Base-by-base conservation (phyloP, 2,113 vertebrate species). In the Erythrolamprus reginae region DNA sequence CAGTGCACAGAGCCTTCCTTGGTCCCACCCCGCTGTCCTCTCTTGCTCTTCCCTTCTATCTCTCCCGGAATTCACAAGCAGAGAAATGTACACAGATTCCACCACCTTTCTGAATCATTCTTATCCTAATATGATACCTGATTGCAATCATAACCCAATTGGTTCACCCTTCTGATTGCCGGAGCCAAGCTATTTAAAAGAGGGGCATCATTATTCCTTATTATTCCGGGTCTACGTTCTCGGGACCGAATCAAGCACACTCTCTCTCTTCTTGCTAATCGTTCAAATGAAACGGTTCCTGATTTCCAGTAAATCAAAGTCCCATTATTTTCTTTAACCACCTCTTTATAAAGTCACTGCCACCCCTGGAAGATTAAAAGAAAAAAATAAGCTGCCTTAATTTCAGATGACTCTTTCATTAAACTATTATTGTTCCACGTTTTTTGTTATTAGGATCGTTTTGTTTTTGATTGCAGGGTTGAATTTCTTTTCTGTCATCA, bases 371-470 rank as follows among this genome's bases (percentile, higher is more conserved):
- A 87, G 65, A 85, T 10, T 93, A 93, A 94, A 94, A 90, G 0
- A 4, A n/a, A 94, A 90, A 2, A 4, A n/a, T 77, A 87, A 26
- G 45, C 92, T 94, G n/a, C 70, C 70, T n/a, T n/a, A n/a, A 1
- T 91, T 91, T 61, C 90, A 61, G 90, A 92, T 92, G 21, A 91
- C 38, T 92, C 38, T 95, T 93, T 94, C 77, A 94, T 95, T 95
- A 92, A 94, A 87, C 3, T 89, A 70, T 86, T 95, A 84, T 42
- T 92, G 89, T 89, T 93, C 83, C 47, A 91, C 82, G n/a, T n/a
- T 95, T 94, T 94, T 95, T 28, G 33, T 92, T 92, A 91, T 90
- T 87, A 94, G 93, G 86, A 65, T 92, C 92, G 92, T 95, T 93
- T 89, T 61, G 90, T 23, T 0, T 0, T 1, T 94, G 93, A 95